These are phyloP conservation scores for Argentina silus DNA, from an alignment of 2,797 vertebrate species.

Conservation along the genomic window DNA sequence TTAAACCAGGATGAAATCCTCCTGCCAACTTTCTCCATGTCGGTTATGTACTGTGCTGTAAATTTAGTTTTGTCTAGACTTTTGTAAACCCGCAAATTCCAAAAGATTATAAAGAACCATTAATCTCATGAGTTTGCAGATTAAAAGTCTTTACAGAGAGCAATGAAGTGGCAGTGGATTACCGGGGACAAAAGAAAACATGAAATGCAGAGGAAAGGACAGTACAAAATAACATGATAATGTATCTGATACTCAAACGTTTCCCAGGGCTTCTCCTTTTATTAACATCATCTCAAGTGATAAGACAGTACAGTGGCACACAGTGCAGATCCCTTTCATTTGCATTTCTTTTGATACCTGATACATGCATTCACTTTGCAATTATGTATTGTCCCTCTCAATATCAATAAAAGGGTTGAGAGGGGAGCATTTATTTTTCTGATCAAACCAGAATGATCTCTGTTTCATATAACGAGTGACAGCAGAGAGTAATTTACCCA, in stretches of 20 bases:
- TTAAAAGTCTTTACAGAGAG: slow-evolving; percentile 9
- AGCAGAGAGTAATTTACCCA: background rate
- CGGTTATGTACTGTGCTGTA: slow-evolving; percentile 15
- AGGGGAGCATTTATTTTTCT: too few species aligned
- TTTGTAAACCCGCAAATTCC: slow-evolving; percentile 29
- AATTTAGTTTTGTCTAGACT: slow-evolving; percentile 32
- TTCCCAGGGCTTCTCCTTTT: background rate
- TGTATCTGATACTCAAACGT: background rate
- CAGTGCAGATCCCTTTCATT: background rate
- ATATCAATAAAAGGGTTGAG: too few species aligned
- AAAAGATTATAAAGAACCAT: slow-evolving; percentile 34
- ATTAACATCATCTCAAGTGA: background rate
- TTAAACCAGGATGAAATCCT: slow-evolving; percentile 9
- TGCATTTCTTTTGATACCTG: background rate
- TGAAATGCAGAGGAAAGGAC: background rate
- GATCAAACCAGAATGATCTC: background rate
- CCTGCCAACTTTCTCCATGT: slow-evolving; percentile 16
- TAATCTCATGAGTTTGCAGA: slow-evolving; percentile 28
- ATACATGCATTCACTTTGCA: too few species aligned
- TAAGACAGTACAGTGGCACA: background rate
- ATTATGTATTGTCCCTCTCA: too few species aligned
- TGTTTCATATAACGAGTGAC: background rate
- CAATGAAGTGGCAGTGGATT: slow-evolving; percentile 9
- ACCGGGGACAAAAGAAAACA: slow-evolving; percentile 8
- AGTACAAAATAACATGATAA: slow-evolving; percentile 12